phyloP scores from a whole-genome alignment of 23 tunicate species.

The Ciona savignyi region DNA sequence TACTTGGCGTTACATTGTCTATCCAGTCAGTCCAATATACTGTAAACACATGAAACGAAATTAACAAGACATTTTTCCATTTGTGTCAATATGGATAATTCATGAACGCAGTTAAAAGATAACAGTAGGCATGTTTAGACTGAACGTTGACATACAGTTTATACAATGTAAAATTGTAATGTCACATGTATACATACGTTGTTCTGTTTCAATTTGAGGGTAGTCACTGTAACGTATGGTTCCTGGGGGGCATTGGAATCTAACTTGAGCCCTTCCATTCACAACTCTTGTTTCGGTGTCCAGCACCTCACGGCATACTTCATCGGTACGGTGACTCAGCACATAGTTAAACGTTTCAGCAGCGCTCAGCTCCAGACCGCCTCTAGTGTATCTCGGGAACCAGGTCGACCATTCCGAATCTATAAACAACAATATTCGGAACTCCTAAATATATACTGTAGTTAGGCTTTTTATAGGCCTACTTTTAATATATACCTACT shows the following conservation, averaged over 20 bases:
- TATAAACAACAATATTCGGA: no score
- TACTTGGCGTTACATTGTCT: slow-evolving; percentile 33
- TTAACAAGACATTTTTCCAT: no score
- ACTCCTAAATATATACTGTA: no score
- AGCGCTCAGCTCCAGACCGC: slow-evolving; percentile 10
- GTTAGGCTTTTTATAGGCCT: no score
- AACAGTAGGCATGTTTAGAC: no score
- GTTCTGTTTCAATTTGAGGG: slow-evolving; percentile 55
- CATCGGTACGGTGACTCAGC: slow-evolving; percentile 24
- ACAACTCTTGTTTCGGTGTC: slow-evolving; percentile 33
- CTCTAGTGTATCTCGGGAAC: slow-evolving; percentile 49
- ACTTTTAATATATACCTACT: no score
- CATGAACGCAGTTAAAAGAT: no score
- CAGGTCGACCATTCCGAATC: slow-evolving; percentile 69
- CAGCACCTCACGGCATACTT: slow-evolving; percentile 43
- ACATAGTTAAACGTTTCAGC: slow-evolving; percentile 15
- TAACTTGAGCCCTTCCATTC: slow-evolving; percentile 43
- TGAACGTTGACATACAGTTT: no score
- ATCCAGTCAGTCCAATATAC: slow-evolving; percentile 73
- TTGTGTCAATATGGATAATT: no score
- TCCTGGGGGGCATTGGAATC: slow-evolving; percentile 73
- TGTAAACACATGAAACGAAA: slow-evolving; percentile 2
- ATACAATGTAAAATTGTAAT: no score
- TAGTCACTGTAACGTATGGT: slow-evolving; percentile 37
- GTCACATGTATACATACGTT: slow-evolving; percentile 21